Conservation (phyloP, 2,113 vertebrate species). For the Platycercus adscitus region DNA sequence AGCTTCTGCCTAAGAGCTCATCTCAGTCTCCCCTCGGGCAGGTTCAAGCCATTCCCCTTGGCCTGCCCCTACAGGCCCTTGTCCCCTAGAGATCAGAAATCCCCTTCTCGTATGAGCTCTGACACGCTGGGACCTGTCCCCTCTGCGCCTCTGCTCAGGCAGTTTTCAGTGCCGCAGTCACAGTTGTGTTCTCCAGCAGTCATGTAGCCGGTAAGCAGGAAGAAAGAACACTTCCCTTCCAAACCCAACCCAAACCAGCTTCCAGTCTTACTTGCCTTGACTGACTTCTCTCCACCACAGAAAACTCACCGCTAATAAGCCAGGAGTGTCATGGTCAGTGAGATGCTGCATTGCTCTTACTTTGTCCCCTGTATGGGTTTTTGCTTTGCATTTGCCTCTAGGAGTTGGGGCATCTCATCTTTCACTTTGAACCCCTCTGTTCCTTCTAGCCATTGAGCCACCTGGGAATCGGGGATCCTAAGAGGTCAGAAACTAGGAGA, state of each 20-base stretch:
- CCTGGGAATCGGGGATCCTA: neutral
- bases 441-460: neutral
- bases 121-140: accelerated
- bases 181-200: neutral
- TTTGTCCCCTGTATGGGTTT: neutral
- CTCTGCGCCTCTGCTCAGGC: neutral
- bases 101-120: neutral
- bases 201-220: neutral
- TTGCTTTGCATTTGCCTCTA: neutral
- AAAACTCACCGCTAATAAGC: neutral
- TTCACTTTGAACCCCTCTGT: neutral
- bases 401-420: neutral
- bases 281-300: neutral
- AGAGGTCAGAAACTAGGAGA: neutral
- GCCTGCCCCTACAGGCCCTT: neutral
- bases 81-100: neutral
- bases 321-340: neutral
- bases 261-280: neutral
- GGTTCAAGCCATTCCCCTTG: neutral
- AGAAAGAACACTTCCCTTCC: neutral
- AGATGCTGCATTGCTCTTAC: neutral
- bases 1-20: no score
- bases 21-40: neutral
- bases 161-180: neutral
- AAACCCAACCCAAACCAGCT: neutral